phyloP scores from a whole-genome alignment of 2,888 invertebrate species.

The Nephrotoma flavescens region DNA sequence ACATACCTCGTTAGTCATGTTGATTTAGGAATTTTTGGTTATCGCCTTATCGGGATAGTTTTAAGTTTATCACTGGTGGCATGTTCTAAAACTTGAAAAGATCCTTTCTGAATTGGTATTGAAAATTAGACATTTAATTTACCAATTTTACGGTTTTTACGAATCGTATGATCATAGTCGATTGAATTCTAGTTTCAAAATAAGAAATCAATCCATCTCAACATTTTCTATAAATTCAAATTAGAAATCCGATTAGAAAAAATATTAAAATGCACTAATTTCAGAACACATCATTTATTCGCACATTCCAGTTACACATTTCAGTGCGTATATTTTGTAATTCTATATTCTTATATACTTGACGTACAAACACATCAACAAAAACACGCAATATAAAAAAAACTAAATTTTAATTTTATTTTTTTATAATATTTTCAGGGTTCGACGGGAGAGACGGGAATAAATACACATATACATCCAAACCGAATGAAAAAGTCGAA shows the following conservation, averaged over 20 bases:
- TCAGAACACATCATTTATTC: neutral
- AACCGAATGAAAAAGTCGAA: neutral
- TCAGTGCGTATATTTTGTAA: neutral
- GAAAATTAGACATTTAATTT: too few relatives aligned
- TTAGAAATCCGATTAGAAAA: too few relatives aligned
- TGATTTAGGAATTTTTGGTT: too few relatives aligned
- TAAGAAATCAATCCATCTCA: too few relatives aligned
- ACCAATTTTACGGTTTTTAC: too few relatives aligned
- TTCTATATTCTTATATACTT: neutral
- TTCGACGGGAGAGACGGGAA: conserved; percentile 1
- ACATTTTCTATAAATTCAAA: neutral
- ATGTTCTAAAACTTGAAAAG: too few relatives aligned
- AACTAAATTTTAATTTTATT: neutral
- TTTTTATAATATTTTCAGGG: neutral
- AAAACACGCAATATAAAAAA: neutral
- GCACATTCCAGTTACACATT: neutral
- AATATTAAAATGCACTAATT: neutral
- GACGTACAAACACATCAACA: neutral
- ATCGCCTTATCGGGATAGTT: too few relatives aligned
- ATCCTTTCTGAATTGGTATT: too few relatives aligned
- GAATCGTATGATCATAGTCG: too few relatives aligned
- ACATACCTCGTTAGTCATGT: too few relatives aligned
- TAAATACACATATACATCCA: neutral
- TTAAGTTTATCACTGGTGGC: too few relatives aligned
- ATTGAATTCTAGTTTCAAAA: too few relatives aligned